Percentiles rank a stretch among this genome's conserved stretches.
These are phyloP conservation scores for Montipora foliosa DNA, from an alignment of 64 coral and sea anemone genomes.

Conservation along the genomic window DNA sequence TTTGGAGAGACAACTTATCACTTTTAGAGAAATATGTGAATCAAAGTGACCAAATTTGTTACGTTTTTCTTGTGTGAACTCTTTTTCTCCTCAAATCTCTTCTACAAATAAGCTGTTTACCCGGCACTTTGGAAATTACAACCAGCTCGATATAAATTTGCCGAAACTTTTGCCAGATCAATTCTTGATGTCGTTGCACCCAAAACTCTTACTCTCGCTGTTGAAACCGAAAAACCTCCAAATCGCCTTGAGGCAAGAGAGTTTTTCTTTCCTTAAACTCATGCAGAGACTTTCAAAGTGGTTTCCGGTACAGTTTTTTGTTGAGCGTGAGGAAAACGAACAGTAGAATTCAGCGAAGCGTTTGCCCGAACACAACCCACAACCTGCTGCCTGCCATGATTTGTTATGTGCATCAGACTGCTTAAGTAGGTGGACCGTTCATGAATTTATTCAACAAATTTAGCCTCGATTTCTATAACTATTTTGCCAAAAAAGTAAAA, in stretches of 20 bases:
- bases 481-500: slow-evolving; percentile 58
- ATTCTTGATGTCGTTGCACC: too few species aligned
- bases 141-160: too few species aligned
- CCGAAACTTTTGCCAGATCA: too few species aligned
- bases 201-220: too few species aligned
- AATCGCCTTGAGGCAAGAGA: not conserved
- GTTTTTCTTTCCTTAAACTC: not conserved
- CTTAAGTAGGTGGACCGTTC: slow-evolving; percentile 77
- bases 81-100: too few species aligned
- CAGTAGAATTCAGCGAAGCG: slow-evolving; percentile 64
- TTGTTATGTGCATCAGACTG: slow-evolving; percentile 80
- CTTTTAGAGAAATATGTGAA: too few species aligned
- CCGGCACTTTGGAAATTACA: too few species aligned
- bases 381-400: slow-evolving; percentile 62
- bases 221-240: not conserved
- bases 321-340: not conserved
- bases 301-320: not conserved
- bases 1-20: too few species aligned
- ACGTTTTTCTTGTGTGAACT: too few species aligned
- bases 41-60: too few species aligned
- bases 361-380: slow-evolving; percentile 43
- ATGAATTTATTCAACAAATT: slow-evolving; percentile 87
- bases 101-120: too few species aligned
- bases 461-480: slow-evolving; percentile 56
- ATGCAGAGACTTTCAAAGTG: not conserved